phyloP scores from a whole-genome alignment of 2,797 vertebrate genomes.

The Brotula barbata region DNA sequence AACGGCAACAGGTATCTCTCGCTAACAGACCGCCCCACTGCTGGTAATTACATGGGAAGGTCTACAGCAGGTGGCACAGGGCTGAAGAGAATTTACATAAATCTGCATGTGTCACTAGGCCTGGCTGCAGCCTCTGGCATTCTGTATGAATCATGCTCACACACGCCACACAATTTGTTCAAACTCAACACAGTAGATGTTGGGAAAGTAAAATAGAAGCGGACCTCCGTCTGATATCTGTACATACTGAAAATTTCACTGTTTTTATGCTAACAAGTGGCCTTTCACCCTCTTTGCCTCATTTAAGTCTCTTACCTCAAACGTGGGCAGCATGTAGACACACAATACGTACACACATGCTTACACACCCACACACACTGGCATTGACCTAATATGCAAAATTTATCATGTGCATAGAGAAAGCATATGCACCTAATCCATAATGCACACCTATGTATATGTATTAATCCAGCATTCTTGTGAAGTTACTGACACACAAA shows the following conservation, averaged over 20 bases:
- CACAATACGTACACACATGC: not conserved
- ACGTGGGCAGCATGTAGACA: not conserved
- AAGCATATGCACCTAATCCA: no score
- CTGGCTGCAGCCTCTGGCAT: conserved; percentile 70
- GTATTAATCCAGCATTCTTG: no score
- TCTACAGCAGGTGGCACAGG: conserved; percentile 63
- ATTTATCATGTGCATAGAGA: no score
- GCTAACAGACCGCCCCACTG: conserved; percentile 56
- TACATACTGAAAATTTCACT: not conserved
- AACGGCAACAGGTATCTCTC: conserved; percentile 63
- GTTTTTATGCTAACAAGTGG: conserved; percentile 20
- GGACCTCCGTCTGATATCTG: conserved; percentile 15
- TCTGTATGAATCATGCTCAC: conserved; percentile 46
- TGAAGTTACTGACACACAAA: no score
- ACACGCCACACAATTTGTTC: conserved; percentile 54
- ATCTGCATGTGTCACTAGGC: conserved; percentile 75
- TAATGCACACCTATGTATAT: no score
- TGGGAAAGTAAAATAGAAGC: conserved; percentile 9
- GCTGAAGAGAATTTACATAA: conserved; percentile 73
- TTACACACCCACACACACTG: no score
- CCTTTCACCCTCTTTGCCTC: conserved; percentile 1
- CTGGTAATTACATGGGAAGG: conserved; percentile 75
- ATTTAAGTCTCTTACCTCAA: no score
- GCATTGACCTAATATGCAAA: no score
- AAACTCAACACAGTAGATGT: conserved; percentile 40